These are phyloP conservation scores for Speoplatyrhinus poulsoni DNA, from an alignment of 2,113 vertebrate genomes.

Conservation along the genomic window DNA sequence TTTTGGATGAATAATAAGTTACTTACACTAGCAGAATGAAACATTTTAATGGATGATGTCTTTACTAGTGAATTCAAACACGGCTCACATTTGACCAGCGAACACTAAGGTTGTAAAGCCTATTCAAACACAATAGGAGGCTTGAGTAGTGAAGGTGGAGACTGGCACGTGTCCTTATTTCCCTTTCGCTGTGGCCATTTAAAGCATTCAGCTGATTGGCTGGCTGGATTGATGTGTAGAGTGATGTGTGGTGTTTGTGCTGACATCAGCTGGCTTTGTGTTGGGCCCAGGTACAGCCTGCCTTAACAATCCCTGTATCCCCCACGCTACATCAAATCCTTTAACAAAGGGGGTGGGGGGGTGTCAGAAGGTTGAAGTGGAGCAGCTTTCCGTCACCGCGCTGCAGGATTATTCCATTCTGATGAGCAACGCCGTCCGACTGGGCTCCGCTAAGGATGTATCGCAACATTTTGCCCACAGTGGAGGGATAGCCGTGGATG, in stretches of 20 bases:
- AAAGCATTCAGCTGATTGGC: background rate
- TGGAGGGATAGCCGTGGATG: background rate
- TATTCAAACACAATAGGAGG: too few relatives aligned
- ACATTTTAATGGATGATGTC: too few relatives aligned
- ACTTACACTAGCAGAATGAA: too few relatives aligned
- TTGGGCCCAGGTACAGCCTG: constrained; percentile 1
- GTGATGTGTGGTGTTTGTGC: constrained; percentile 25
- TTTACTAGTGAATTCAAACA: too few relatives aligned
- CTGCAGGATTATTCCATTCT: constrained; percentile 6
- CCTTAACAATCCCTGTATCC: constrained; percentile 1
- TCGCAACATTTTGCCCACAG: background rate
- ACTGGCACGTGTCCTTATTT: background rate
- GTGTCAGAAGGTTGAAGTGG: constrained; percentile 6
- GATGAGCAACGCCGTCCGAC: background rate
- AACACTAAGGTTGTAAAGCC: too few relatives aligned
- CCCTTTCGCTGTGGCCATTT: background rate
- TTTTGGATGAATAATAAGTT: too few relatives aligned
- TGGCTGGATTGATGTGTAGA: constrained; percentile 8
- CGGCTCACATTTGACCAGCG: too few relatives aligned
- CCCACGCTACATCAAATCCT: constrained; percentile 24
- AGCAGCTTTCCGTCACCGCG: constrained; percentile 7
- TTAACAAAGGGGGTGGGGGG: background rate
- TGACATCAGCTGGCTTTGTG: constrained; percentile 29
- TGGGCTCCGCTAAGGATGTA: background rate
- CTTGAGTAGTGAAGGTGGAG: background rate